These are phyloP conservation scores for Eira barbara DNA, from an alignment of 2,113 vertebrate genomes.

Conservation along the genomic window DNA sequence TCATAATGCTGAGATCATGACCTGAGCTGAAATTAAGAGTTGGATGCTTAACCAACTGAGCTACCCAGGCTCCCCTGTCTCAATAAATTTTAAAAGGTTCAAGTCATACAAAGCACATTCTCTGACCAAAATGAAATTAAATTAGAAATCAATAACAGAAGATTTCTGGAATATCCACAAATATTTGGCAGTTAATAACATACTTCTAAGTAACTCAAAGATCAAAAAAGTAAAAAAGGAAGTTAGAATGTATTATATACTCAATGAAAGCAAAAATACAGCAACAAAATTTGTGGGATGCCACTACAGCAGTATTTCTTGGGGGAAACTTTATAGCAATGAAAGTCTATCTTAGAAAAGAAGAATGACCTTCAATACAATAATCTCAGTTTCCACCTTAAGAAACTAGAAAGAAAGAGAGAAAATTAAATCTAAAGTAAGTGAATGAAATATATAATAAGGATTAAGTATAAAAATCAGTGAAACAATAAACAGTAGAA, in stretches of 20 bases:
- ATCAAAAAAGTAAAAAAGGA: neutral
- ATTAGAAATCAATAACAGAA: neutral
- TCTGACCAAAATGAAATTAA: neutral
- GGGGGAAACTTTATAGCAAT: neutral
- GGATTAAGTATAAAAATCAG: neutral
- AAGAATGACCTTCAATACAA: neutral
- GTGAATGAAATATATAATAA: neutral
- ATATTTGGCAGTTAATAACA: neutral
- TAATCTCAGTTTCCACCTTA: neutral
- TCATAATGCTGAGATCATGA: no score
- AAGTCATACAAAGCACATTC: neutral
- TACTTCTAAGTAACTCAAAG: neutral
- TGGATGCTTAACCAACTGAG: no score
- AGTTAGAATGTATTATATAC: neutral
- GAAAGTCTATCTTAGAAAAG: neutral
- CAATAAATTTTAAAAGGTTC: neutral
- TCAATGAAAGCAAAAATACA: neutral
- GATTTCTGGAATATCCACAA: neutral
- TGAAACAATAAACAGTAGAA: neutral
- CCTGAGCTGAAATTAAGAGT: no score
- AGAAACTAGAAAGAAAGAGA: neutral
- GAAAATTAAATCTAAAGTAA: neutral
- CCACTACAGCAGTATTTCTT: neutral
- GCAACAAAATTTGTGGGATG: neutral
- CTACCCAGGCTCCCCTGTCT: neutral